These are phyloP conservation scores for Noctua fimbriata DNA, from an alignment of 2,888 invertebrate species.

Conservation along the genomic window DNA sequence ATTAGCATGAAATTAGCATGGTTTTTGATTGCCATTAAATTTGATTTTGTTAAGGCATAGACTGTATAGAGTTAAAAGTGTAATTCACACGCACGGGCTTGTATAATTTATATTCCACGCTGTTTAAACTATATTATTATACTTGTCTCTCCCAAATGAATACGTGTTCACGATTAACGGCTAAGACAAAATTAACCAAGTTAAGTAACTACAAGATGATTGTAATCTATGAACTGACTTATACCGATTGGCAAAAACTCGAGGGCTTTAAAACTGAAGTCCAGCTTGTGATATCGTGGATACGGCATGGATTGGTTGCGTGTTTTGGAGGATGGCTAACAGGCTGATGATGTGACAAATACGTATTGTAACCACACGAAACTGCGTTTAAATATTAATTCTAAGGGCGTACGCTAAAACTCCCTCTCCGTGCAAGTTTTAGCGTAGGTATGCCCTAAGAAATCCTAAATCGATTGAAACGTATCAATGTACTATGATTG, in stretches of 20 bases:
- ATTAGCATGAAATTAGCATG: background rate
- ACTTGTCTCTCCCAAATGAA: background rate
- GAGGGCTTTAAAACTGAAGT: background rate
- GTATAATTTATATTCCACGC: background rate
- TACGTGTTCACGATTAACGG: background rate
- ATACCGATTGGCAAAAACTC: background rate
- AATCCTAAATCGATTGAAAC: slow-evolving; percentile 27
- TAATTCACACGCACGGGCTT: background rate
- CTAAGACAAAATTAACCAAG: no score
- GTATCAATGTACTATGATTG: slow-evolving; percentile 7
- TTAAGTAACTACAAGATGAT: background rate
- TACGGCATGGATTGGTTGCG: background rate
- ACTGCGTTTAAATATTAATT: slow-evolving; percentile 5
- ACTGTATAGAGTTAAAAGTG: background rate
- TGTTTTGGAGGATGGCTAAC: background rate
- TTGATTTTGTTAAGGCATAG: background rate
- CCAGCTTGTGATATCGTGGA: background rate
- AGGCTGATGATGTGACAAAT: background rate
- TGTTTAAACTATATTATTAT: background rate
- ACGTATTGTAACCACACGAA: background rate
- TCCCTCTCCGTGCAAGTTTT: background rate
- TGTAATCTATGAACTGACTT: slow-evolving; percentile 26
- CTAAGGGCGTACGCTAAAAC: background rate
- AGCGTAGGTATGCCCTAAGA: background rate
- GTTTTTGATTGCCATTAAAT: slow-evolving; percentile 10